Conservation (phyloP, 2,797 vertebrate species). For the Rhinoraja longicauda region DNA sequence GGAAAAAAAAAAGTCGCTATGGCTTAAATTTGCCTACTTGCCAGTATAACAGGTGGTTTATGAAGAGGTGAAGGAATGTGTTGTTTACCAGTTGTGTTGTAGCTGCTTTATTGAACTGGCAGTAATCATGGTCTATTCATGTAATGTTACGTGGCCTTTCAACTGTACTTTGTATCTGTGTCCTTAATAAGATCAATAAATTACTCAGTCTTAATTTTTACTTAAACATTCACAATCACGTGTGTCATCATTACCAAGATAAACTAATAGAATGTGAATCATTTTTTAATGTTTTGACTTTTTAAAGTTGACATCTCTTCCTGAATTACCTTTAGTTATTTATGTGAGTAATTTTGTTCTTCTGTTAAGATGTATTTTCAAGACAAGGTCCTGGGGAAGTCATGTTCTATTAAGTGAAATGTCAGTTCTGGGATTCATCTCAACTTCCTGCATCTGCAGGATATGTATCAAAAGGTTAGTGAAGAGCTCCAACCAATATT, state of each 20-base stretch:
- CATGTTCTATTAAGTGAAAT: neutral
- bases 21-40: constrained; percentile 52
- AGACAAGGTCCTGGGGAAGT: neutral
- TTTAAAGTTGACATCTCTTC: neutral
- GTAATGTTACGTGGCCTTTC: constrained; percentile 87
- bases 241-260: neutral
- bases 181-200: constrained; percentile 98
- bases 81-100: constrained; percentile 60
- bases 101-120: constrained; percentile 71
- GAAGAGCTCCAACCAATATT: neutral
- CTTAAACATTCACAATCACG: constrained; percentile 43
- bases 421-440: too few species aligned
- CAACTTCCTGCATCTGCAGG: neutral
- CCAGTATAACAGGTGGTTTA: constrained; percentile 45
- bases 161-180: constrained; percentile 95
- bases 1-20: constrained; percentile 45
- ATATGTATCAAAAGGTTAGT: neutral
- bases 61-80: constrained; percentile 47
- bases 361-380: neutral
- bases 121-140: constrained; percentile 63
- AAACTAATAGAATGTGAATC: neutral
- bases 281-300: neutral
- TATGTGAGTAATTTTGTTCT: neutral
- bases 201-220: constrained; percentile 95
- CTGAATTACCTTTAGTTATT: neutral